Evolutionary conservation across 2,888 invertebrate genomes (phyloP).

Genomic region (Heliothis peltigera): DNA sequence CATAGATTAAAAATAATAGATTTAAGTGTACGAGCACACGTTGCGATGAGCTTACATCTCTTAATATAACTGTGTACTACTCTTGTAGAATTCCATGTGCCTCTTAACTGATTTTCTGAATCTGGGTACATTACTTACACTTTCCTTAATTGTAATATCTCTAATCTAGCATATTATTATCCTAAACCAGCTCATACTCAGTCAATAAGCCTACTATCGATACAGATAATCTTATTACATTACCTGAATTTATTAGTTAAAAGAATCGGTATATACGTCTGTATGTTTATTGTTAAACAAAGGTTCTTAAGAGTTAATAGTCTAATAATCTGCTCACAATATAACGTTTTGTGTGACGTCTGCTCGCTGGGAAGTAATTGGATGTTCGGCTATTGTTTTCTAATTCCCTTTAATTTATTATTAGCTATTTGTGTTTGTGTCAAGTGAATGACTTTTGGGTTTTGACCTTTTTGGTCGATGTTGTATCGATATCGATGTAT

Average conservation of each 20-base stretch:
- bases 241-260: conserved; percentile 14
- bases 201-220: conserved; percentile 3
- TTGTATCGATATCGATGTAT: too few relatives aligned
- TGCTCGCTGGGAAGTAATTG: conserved; percentile 35
- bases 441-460: background rate
- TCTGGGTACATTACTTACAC: background rate
- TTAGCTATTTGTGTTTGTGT: background rate
- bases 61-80: too few relatives aligned
- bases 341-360: conserved; percentile 24
- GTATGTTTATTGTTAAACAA: conserved; percentile 27
- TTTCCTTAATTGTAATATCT: background rate
- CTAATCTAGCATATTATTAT: background rate
- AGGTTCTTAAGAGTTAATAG: conserved; percentile 22
- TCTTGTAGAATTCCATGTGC: too few relatives aligned
- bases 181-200: background rate
- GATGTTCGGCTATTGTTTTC: conserved; percentile 24
- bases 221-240: conserved; percentile 22
- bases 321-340: conserved; percentile 23
- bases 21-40: too few relatives aligned
- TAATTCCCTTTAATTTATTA: conserved; percentile 8
- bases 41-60: too few relatives aligned
- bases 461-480: too few relatives aligned
- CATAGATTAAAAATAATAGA: too few relatives aligned
- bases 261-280: conserved; percentile 14
- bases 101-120: too few relatives aligned